A percentile compares a stretch with the other conserved stretches of the same genome.
Conservation (phyloP, 2,797 vertebrate genomes). For the Salarias fasciatus region DNA sequence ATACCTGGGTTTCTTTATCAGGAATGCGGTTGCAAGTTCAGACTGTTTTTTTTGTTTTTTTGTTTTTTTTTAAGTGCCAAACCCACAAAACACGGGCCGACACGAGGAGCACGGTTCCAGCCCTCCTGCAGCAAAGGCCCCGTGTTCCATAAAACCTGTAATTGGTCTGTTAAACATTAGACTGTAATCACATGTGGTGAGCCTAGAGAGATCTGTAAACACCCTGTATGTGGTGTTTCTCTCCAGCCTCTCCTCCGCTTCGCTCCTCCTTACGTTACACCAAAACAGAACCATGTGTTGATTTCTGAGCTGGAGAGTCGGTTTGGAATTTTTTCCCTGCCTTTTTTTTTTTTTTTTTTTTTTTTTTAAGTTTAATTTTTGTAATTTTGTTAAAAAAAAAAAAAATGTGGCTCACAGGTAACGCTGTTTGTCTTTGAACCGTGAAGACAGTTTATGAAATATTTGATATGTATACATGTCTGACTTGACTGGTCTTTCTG, state of each 20-base stretch:
- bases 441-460: conserved; percentile 10
- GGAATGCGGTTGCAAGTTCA: conserved; percentile 26
- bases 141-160: conserved; percentile 73
- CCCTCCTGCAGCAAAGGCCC: conserved; percentile 45
- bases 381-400: too few relatives aligned
- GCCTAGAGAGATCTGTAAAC: conserved; percentile 73
- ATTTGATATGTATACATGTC: conserved; percentile 22
- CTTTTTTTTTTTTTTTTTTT: not conserved
- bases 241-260: conserved; percentile 33
- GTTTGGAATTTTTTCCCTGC: not conserved
- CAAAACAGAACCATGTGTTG: conserved; percentile 55
- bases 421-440: conserved; percentile 1
- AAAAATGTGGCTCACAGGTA: not conserved
- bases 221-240: conserved; percentile 65
- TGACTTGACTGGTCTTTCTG: conserved; percentile 28
- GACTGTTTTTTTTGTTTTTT: conserved; percentile 40
- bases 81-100: conserved; percentile 37
- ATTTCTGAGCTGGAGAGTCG: conserved; percentile 18
- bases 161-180: conserved; percentile 76
- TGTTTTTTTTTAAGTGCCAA: conserved; percentile 46
- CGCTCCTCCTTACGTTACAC: conserved; percentile 27
- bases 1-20: conserved; percentile 16
- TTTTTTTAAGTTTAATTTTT: not conserved
- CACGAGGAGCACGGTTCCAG: conserved; percentile 38
- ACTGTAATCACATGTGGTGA: conserved; percentile 75